phyloP scores from a whole-genome alignment of 2,113 vertebrate genomes.

The Gracilinanus agilis region DNA sequence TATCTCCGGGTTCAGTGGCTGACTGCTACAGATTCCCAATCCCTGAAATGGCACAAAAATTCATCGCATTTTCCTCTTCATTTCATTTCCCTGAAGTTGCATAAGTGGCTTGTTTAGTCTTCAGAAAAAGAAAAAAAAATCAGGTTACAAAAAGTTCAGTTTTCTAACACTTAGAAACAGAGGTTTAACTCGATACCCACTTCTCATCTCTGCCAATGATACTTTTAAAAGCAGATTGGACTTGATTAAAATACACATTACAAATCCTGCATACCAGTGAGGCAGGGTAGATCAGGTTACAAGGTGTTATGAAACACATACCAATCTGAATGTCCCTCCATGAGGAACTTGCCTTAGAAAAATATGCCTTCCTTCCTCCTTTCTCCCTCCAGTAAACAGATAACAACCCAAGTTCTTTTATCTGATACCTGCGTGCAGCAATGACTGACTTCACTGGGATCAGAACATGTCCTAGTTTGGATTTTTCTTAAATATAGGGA shows the following conservation, averaged over 20 bases:
- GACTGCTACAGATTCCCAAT: not conserved
- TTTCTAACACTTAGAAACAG: not conserved
- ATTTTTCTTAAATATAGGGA: not conserved
- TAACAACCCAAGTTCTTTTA: not conserved
- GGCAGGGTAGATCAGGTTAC: constrained; percentile 28
- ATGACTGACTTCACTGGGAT: not conserved
- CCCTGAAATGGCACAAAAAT: constrained; percentile 31
- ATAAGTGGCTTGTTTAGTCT: not conserved
- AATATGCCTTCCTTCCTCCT: constrained; percentile 14
- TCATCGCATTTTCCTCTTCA: not conserved
- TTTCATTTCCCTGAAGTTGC: constrained; percentile 6
- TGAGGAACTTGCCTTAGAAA: constrained; percentile 39
- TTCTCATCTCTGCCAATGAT: constrained; percentile 33
- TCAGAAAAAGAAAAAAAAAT: not conserved
- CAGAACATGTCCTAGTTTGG: not conserved
- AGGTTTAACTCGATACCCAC: not conserved
- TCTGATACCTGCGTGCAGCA: not conserved
- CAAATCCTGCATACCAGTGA: constrained; percentile 44
- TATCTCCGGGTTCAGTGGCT: not conserved
- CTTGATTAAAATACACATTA: constrained; percentile 51
- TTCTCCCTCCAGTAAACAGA: constrained; percentile 8
- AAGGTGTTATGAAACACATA: constrained; percentile 18
- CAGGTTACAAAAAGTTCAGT: constrained; percentile 12
- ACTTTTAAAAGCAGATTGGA: constrained; percentile 44
- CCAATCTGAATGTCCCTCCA: constrained; percentile 33